Conservation (phyloP, 1,140 invertebrate genomes). For the Dermatophagoides farinae region DNA sequence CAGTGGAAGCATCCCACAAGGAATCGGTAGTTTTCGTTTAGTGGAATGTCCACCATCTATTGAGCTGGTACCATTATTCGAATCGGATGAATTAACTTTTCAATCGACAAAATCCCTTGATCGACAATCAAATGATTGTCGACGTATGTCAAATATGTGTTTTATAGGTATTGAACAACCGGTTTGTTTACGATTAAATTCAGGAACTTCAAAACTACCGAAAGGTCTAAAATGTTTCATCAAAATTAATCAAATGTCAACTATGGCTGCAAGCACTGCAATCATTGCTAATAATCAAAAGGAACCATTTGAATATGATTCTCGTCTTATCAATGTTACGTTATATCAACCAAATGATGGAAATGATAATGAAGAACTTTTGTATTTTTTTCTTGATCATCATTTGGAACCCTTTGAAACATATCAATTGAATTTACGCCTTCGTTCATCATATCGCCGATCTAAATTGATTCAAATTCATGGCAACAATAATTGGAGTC, state of each 20-base stretch:
- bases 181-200: neutral
- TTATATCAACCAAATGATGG: neutral
- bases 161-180: neutral
- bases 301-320: neutral
- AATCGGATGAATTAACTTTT: neutral
- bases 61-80: neutral
- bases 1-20: neutral
- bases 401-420: constrained; percentile 4
- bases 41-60: constrained; percentile 1
- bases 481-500: neutral
- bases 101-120: neutral
- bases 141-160: neutral
- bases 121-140: neutral
- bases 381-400: neutral
- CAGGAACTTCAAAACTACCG: neutral
- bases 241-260: neutral
- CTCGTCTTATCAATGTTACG: neutral
- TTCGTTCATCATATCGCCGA: neutral
- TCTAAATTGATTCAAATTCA: neutral
- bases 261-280: neutral
- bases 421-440: neutral
- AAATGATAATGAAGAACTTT: neutral
- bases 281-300: neutral
- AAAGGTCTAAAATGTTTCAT: constrained; percentile 5
- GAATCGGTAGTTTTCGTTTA: neutral